Evolutionary conservation across 2,113 vertebrate genomes (phyloP).

Genomic region (Lagopus muta): DNA sequence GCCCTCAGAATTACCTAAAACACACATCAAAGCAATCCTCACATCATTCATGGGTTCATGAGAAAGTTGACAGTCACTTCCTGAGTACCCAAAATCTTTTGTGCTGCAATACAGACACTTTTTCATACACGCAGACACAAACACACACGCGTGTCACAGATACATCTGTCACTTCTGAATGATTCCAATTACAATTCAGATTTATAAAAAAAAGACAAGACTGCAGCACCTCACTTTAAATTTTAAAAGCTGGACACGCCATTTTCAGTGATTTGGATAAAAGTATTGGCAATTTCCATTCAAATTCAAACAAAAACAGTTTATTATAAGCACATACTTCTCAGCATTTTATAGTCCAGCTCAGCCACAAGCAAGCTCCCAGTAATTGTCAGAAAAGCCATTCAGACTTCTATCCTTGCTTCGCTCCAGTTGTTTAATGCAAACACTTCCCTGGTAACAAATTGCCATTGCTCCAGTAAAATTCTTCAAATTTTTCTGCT

Average conservation of each 20-base stretch:
- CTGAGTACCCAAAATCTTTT: neutral
- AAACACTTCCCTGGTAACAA: neutral
- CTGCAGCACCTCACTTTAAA: neutral
- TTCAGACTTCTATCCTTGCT: neutral
- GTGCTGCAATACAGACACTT: neutral
- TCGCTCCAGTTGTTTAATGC: neutral
- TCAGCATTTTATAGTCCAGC: neutral
- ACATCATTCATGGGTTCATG: neutral
- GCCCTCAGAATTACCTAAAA: neutral
- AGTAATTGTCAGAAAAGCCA: neutral
- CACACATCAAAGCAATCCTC: neutral
- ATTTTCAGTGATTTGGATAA: neutral
- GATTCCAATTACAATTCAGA: neutral
- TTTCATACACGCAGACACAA: accelerated
- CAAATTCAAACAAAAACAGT: neutral
- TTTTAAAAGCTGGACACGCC: neutral
- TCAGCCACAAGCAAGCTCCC: neutral
- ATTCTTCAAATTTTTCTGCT: neutral
- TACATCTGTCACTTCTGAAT: accelerated
- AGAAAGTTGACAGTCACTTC: neutral
- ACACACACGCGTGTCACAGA: neutral
- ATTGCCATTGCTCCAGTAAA: neutral
- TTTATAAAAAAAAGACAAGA: neutral
- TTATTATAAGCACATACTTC: neutral
- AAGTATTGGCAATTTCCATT: neutral